Evolutionary conservation across 2,113 vertebrate genomes (phyloP).

Genomic region (Parus major): DNA sequence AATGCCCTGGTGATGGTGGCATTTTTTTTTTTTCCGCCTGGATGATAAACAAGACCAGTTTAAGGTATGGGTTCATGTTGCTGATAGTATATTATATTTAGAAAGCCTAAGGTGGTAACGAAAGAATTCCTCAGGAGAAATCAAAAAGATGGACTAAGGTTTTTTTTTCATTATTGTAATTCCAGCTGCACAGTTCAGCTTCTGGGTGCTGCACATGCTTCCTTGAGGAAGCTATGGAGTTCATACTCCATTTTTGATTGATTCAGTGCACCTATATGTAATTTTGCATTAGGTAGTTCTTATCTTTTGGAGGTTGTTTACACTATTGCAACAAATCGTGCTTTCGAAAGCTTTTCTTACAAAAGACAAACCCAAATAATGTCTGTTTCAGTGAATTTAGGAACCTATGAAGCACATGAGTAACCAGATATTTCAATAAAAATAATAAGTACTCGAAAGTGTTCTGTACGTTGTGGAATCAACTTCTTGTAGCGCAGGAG

Average conservation of each 20-base stretch:
- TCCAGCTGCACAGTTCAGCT: conserved; percentile 30
- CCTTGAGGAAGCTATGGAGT: conserved; percentile 22
- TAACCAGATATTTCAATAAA: conserved; percentile 5
- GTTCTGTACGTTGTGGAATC: background rate
- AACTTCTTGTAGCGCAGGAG: conserved; percentile 10
- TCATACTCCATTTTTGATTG: conserved; percentile 52
- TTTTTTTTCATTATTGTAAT: conserved; percentile 18
- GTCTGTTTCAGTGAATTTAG: background rate
- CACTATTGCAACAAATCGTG: background rate
- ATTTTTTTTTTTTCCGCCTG: background rate
- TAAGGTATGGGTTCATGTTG: conserved; percentile 23
- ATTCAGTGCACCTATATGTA: background rate
- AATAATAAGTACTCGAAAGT: background rate
- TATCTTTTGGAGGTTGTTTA: background rate
- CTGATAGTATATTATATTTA: conserved; percentile 34
- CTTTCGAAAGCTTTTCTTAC: background rate
- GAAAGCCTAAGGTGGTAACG: conserved; percentile 34
- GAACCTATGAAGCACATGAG: background rate
- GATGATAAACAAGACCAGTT: conserved; percentile 25
- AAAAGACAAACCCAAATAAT: background rate
- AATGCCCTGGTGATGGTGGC: conserved; percentile 31
- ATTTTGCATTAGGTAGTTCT: background rate
- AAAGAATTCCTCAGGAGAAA: conserved; percentile 8
- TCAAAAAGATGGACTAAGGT: conserved; percentile 21
- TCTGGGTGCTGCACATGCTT: conserved; percentile 44